These are phyloP conservation scores for Drosophila fuyamai DNA, from an alignment of 1,140 invertebrate genomes.

Conservation along the genomic window DNA sequence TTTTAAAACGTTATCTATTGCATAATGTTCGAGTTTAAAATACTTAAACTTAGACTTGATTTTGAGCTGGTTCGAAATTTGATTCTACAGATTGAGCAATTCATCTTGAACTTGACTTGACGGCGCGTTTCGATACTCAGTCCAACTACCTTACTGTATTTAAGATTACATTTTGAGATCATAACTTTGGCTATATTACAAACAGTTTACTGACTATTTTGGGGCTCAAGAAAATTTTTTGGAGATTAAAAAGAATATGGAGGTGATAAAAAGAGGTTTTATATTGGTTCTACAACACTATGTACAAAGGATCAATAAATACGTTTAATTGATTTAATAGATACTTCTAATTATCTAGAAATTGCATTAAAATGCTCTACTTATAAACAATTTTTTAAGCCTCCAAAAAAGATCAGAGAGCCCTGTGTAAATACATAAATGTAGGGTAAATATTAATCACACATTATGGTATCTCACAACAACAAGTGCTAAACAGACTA, in stretches of 20 bases:
- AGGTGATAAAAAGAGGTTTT: too few species aligned
- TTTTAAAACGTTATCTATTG: conserved; percentile 35
- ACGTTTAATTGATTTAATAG: too few species aligned
- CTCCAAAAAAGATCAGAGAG: neutral
- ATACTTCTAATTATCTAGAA: neutral
- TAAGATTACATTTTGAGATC: conserved; percentile 57
- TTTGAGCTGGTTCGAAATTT: conserved; percentile 44
- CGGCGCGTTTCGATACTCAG: conserved; percentile 36
- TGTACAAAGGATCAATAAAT: neutral
- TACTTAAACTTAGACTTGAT: conserved; percentile 35
- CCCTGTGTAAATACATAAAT: neutral
- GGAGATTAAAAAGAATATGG: neutral
- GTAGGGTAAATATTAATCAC: conserved; percentile 23
- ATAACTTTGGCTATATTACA: conserved; percentile 73
- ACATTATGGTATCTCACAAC: conserved; percentile 59
- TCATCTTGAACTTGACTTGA: conserved; percentile 31
- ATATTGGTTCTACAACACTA: neutral
- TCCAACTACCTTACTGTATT: conserved; percentile 27
- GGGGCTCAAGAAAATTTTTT: neutral
- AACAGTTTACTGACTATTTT: conserved; percentile 16
- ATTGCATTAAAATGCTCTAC: too few species aligned
- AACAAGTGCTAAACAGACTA: conserved; percentile 57
- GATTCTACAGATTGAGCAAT: conserved; percentile 49
- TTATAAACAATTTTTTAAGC: neutral
- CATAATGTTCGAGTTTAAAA: conserved; percentile 37